Base-by-base conservation (phyloP, 1,140 invertebrate genomes). In the Aplysia californica region DNA sequence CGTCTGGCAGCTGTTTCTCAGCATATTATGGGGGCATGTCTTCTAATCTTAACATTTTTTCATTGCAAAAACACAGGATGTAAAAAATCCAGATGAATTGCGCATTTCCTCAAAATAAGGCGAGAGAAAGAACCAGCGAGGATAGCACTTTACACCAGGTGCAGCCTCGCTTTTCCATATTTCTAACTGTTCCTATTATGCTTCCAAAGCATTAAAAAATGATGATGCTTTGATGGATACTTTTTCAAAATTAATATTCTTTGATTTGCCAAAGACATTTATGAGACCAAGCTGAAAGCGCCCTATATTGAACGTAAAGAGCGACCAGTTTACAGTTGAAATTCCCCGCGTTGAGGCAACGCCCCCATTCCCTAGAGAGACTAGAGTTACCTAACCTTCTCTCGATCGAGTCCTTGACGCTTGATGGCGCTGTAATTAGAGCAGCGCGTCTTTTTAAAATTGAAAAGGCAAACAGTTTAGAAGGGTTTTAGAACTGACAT, bases 1-100 rank as follows among this genome's bases (percentile, higher is more conserved):
- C 38, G 68, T 70, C 68, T 70, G 50, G 68, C 68, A 70, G 68
- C 68, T 70, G 68, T 70, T 70, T 70, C 68, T 70, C 68, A 70
- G 58, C 44, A 44, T 70, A 55, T 70, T 55, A 70, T 70, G 58
- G 68, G 68, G 68, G 68, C 68, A 50, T 70, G 68, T 56, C 50
- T 70, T 70, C 29, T 56, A 56, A 44, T 50, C 68, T 70, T 66
- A 18, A 66, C 33, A 20, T 26, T 70, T 70, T 39, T 31, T 31
- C 58, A 31, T 20, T 70, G 38, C 20, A 56, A 70, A 68, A 44
- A 41, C 36, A 68, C 50, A 68, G 50, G 39, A 68, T 41, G 39
- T 26, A 68, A 68, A 68, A 68, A 68, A 23, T 41, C 38, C n/a
- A 15, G 20, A 68, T 15, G 20, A 41, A 41, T 36, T 68, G 39